Base-by-base conservation (phyloP, 2,797 vertebrate genomes). In the Aselliscus stoliczkanus region DNA sequence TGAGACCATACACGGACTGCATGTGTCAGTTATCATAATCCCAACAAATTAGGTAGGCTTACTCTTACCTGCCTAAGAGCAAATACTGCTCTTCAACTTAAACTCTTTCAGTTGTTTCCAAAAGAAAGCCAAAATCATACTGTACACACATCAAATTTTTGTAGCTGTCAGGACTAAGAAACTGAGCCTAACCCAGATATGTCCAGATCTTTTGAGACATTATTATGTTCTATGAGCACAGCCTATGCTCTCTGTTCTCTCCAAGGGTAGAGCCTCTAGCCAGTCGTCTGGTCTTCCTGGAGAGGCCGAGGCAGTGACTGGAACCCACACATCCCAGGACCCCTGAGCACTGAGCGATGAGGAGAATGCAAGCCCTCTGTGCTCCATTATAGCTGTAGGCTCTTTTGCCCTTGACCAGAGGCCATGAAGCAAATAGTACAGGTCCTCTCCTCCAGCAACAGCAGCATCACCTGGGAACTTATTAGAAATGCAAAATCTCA, bases 101-200 rank as follows among this genome's bases (percentile, higher is more conserved):
- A 97, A 89, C 92, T 77, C 60, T 96, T 83, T 54, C 50, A 83
- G 64, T 91, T 93, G 73, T 52, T 94, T 94, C 15, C 50, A 89
- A 92, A 95, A 88, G 67, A 85, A 70, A 93, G 90, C 54, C 58
- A 85, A 81, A 52, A 94, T 58, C 34, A 89, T 44, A 87, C 8
- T 47, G 5, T 64, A 39, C 18, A 73, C 50, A 9, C 7, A 79
- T 58, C 65, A 95, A 85, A 39, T 82, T 82, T 94, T 54, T 54
- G 12, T 52, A 92, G n/a, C 17, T 75, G 37, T 88, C 44, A 62
- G 52, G 60, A 85, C 54, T 72, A 92, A 42, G 84, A 95, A 96
- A 60, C 37, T 62, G 47, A 93, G 39, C 44, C 21, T 72, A 69
- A 90, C 31, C n/a, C 34, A 67, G 47, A 58, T 64, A 69, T 82